Base-by-base conservation (phyloP, 2,888 invertebrate species). In the Drosophila ezoana region DNA sequence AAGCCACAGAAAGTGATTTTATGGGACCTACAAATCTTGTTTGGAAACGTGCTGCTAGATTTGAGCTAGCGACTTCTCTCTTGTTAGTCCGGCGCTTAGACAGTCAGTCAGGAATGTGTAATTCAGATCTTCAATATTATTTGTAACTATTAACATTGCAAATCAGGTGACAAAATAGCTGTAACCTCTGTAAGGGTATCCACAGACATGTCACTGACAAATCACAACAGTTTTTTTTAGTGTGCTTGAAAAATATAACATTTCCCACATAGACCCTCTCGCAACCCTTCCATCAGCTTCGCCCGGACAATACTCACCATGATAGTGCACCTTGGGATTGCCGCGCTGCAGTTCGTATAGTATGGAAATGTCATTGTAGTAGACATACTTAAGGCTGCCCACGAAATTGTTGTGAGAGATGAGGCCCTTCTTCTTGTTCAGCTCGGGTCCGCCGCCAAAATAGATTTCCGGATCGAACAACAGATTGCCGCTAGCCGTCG, bases 401-500 rank as follows among this genome's bases (percentile, higher is more conserved):
- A 96, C 96, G 90, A 97, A 97, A 92, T 96, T 97, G 91, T 97
- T 96, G 82, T 95, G 94, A 63, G 95, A 97, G 87, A 95, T 95
- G 79, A 97, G 93, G 51, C 98, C 96, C 91, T 95, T 95, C 93
- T 96, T 96, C 92, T 97, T 96, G 89, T 96, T 94, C 68, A 97
- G 92, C 90, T 97, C 96, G 2, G 97, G 96, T 3, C 97, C 98
- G 14, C 97, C 97, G 49, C 97, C 97, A 76, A 98, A 96, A 91
- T 98, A 98, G 79, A 98, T 97, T 92, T 98, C 97, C 37, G 98
- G 98, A 93, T 98, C 98, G 75, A 98, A 97, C 81, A 97, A 96
- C 70, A 98, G 94, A 90, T 96, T 94, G 56, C 94, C 93, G 90
- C 94, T 94, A 1, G 89, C 82, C 13, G 90, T 88, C 9, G 87